phyloP scores from a whole-genome alignment of 2,888 invertebrate genomes.

The Fragum fragum region DNA sequence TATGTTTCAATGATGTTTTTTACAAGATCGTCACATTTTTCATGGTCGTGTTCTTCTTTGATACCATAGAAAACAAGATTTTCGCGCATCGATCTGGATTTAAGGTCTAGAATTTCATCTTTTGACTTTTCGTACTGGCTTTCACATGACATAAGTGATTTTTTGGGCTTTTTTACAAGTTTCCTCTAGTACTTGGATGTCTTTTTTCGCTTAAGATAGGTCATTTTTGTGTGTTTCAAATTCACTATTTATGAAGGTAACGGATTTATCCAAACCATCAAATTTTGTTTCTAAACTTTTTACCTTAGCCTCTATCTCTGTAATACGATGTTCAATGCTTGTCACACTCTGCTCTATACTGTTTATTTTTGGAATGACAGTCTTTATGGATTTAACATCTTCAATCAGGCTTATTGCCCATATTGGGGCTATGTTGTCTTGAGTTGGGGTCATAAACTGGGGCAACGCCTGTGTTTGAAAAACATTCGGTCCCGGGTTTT shows the following conservation, averaged over 20 bases:
- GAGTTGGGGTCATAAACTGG: neutral
- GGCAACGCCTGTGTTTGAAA: neutral
- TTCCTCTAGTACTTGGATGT: too few relatives aligned
- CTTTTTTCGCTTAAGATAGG: too few relatives aligned
- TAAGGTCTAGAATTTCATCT: constrained; percentile 14
- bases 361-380: neutral
- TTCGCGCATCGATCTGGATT: constrained; percentile 2
- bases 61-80: too few relatives aligned
- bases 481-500: neutral
- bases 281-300: neutral
- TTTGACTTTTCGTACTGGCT: neutral
- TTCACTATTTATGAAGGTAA: too few relatives aligned
- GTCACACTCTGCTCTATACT: neutral
- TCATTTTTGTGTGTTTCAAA: neutral
- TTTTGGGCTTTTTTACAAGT: neutral
- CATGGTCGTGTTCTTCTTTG: too few relatives aligned
- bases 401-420: constrained; percentile 6
- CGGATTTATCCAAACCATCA: neutral
- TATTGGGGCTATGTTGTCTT: neutral
- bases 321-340: neutral
- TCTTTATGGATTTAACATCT: constrained; percentile 3
- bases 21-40: too few relatives aligned
- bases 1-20: neutral
- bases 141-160: neutral
- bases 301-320: neutral